Conservation (phyloP, 1,140 invertebrate genomes). For the Aphis gossypii region DNA sequence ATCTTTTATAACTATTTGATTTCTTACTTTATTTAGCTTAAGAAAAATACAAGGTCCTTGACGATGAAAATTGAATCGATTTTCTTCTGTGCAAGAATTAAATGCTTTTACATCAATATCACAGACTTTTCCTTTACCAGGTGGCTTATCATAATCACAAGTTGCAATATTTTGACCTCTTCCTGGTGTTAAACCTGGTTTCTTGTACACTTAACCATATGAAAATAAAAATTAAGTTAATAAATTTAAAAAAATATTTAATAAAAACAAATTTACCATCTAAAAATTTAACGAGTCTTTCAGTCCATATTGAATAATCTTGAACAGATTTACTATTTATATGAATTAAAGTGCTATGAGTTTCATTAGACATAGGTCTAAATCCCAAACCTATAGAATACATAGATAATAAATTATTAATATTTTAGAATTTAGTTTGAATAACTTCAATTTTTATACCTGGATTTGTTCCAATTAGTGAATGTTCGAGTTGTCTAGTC, state of each 20-base stretch:
- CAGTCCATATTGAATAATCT: conserved; percentile 80
- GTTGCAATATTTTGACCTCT: conserved; percentile 73
- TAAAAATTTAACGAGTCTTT: conserved; percentile 76
- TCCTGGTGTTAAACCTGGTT: conserved; percentile 72
- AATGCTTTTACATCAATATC: conserved; percentile 73
- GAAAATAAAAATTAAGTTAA: neutral
- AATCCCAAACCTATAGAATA: conserved; percentile 83
- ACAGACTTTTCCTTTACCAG: conserved; percentile 74
- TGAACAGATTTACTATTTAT: conserved; percentile 79
- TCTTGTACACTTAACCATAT: conserved; percentile 70
- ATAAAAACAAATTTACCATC: conserved; percentile 67
- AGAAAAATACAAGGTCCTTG: conserved; percentile 68
- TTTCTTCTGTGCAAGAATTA: conserved; percentile 73
- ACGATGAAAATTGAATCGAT: conserved; percentile 75
- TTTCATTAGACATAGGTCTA: conserved; percentile 85
- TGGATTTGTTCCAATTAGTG: conserved; percentile 91
- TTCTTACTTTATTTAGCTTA: conserved; percentile 68
- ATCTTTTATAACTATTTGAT: neutral
- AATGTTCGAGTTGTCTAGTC: conserved; percentile 80
- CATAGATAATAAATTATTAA: conserved; percentile 51
- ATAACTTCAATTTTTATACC: conserved; percentile 67
- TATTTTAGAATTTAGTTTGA: conserved; percentile 2
- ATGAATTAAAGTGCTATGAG: conserved; percentile 92
- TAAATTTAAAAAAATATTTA: neutral
- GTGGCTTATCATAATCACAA: conserved; percentile 71